Conservation (phyloP, 2,797 vertebrate species). For the Hipposideros larvatus region DNA sequence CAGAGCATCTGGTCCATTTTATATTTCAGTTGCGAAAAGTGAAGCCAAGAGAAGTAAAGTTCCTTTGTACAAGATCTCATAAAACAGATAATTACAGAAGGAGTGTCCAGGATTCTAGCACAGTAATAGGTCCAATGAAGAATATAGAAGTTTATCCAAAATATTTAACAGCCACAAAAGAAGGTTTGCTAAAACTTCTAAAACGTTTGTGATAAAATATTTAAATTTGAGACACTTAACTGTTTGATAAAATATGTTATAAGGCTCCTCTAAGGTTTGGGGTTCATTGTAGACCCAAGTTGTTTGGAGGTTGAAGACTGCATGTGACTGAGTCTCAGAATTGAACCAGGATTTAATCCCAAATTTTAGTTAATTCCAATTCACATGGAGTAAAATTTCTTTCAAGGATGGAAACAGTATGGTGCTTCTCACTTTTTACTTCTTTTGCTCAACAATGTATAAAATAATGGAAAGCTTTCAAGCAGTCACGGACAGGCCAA, state of each 20-base stretch:
- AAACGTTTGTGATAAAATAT: constrained; percentile 18
- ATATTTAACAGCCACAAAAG: constrained; percentile 9
- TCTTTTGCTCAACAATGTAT: neutral
- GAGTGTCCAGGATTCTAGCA: constrained; percentile 7
- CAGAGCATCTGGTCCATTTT: constrained; percentile 40
- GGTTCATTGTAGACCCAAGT: neutral
- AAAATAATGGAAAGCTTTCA: neutral
- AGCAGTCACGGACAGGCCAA: neutral
- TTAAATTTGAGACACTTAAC: constrained; percentile 6
- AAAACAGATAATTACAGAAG: constrained; percentile 52
- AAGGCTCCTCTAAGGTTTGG: neutral
- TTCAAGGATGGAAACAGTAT: neutral
- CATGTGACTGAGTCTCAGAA: neutral
- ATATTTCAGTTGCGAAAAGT: constrained; percentile 61
- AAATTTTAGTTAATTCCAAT: neutral
- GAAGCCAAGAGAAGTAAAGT: constrained; percentile 31
- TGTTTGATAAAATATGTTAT: constrained; percentile 1
- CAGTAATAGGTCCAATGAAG: neutral
- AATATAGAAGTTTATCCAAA: constrained; percentile 46
- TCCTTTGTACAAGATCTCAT: constrained; percentile 35
- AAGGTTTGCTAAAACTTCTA: constrained; percentile 30
- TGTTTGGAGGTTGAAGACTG: neutral
- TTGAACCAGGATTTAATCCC: neutral
- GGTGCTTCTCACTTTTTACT: neutral
- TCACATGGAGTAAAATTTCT: neutral